Percentiles rank a stretch among this genome's conserved stretches.
These are phyloP conservation scores for Halyomorpha halys DNA, from an alignment of 1,140 invertebrate genomes.

Conservation along the genomic window DNA sequence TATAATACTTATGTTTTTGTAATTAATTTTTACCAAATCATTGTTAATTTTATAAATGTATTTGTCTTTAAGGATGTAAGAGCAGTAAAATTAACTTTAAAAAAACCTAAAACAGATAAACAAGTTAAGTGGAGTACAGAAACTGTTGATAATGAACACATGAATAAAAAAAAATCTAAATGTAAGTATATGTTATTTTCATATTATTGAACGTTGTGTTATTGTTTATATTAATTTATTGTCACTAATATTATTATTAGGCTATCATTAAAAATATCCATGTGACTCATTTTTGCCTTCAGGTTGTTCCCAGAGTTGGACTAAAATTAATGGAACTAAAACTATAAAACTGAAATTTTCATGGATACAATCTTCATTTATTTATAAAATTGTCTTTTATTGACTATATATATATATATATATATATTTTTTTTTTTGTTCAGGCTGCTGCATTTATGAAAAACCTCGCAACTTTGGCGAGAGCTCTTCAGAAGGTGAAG, in stretches of 20 bases:
- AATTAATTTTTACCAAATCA: neutral
- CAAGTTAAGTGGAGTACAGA: slow-evolving; percentile 78
- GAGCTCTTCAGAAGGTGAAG: slow-evolving; percentile 66
- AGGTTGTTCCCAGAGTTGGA: too few species aligned
- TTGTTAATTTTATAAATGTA: neutral
- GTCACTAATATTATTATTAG: too few species aligned
- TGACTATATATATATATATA: too few species aligned
- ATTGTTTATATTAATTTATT: too few species aligned
- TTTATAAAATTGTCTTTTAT: too few species aligned
- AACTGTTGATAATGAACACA: slow-evolving; percentile 85
- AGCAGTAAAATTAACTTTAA: slow-evolving; percentile 59
- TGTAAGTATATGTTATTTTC: slow-evolving; percentile 49
- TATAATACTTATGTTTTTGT: too few species aligned
- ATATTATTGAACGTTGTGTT: neutral
- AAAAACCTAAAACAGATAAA: slow-evolving; percentile 59
- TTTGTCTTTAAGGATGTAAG: slow-evolving; percentile 40
- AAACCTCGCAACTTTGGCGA: slow-evolving; percentile 71
- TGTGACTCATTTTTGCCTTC: too few species aligned
- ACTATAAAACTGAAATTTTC: too few species aligned
- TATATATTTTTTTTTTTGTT: slow-evolving; percentile 15
- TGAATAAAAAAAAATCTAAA: slow-evolving; percentile 91
- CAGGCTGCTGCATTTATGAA: slow-evolving; percentile 81
- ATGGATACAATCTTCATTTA: too few species aligned
- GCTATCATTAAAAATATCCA: too few species aligned
- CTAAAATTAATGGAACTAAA: too few species aligned